phyloP scores from a whole-genome alignment of 2,888 invertebrate genomes.

The Lepidocyrtoides sp. region DNA sequence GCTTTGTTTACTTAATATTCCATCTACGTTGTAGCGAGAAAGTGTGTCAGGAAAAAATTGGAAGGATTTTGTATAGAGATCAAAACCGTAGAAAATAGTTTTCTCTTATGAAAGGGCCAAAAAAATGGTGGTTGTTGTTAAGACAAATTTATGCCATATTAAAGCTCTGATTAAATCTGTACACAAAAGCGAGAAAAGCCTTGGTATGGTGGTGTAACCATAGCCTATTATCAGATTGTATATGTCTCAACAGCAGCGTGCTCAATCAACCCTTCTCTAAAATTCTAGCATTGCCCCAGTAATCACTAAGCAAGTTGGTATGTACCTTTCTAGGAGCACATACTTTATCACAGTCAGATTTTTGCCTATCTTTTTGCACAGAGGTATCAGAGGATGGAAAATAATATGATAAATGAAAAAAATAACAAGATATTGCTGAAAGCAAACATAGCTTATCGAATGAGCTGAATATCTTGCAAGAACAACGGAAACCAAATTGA shows the following conservation, averaged over 20 bases:
- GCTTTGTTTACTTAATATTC: background rate
- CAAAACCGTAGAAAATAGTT: background rate
- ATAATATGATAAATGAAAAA: no score
- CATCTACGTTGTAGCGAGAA: background rate
- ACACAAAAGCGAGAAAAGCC: background rate
- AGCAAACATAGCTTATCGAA: background rate
- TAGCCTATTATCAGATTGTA: no score
- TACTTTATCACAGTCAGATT: no score
- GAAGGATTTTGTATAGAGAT: background rate
- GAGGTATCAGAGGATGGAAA: background rate
- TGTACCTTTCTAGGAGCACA: no score
- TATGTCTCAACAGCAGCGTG: no score
- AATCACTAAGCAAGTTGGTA: background rate
- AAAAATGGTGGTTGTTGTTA: background rate
- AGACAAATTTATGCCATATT: constrained; percentile 13
- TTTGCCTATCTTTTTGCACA: background rate
- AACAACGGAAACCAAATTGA: background rate
- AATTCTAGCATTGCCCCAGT: background rate
- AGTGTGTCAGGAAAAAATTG: background rate
- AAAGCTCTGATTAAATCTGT: background rate
- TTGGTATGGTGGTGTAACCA: background rate
- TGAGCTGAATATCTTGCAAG: background rate
- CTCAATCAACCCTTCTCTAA: background rate
- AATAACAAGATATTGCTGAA: background rate
- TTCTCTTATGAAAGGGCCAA: background rate